These are phyloP conservation scores for Acanthosoma haemorrhoidale DNA, from an alignment of 2,888 invertebrate species.

Conservation along the genomic window DNA sequence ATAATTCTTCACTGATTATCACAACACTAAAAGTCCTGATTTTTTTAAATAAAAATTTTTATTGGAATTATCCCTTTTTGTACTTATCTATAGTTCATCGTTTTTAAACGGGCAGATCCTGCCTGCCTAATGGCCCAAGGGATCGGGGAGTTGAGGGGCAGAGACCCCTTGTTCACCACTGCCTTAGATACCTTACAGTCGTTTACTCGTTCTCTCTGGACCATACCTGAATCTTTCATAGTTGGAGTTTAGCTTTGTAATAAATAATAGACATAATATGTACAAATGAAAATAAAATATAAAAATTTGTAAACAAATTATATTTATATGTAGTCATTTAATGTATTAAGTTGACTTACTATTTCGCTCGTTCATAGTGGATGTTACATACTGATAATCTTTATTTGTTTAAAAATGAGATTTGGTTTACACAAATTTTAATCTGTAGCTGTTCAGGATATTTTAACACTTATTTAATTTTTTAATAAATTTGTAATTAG, in stretches of 20 bases:
- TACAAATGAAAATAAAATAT: constrained; percentile 3
- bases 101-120: too few relatives aligned
- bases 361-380: neutral
- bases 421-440: neutral
- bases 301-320: constrained; percentile 16
- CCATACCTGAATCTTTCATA: constrained; percentile 18
- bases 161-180: constrained; percentile 6
- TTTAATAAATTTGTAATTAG: neutral
- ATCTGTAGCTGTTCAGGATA: neutral
- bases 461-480: neutral
- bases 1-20: too few relatives aligned
- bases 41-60: too few relatives aligned
- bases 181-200: constrained; percentile 23
- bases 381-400: too few relatives aligned
- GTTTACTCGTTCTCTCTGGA: constrained; percentile 18
- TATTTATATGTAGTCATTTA: constrained; percentile 4
- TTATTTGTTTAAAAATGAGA: too few relatives aligned
- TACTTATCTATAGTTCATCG: too few relatives aligned
- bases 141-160: constrained; percentile 2
- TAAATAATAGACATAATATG: constrained; percentile 9
- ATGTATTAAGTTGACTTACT: neutral
- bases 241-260: constrained; percentile 13
- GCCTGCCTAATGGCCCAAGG: neutral
- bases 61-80: too few relatives aligned
- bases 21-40: too few relatives aligned